phyloP scores from a whole-genome alignment of 64 coral and sea anemone species.

The Dendronephthya gigantea region DNA sequence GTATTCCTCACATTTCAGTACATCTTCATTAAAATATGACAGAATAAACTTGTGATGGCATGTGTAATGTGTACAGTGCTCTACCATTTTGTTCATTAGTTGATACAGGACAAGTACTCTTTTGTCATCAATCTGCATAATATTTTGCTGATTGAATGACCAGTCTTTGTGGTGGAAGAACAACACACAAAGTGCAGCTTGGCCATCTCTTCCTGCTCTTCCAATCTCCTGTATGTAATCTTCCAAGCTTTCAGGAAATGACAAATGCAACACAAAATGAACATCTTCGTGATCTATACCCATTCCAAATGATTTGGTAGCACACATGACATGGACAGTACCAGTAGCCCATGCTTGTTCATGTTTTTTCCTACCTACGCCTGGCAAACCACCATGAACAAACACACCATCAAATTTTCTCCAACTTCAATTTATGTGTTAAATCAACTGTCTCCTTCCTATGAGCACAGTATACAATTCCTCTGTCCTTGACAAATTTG shows the following conservation, averaged over 20 bases:
- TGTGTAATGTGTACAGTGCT: neutral
- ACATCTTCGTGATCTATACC: neutral
- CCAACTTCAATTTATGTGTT: neutral
- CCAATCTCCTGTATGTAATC: neutral
- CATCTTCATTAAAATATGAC: neutral
- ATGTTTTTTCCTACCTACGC: neutral
- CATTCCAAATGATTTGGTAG: constrained; percentile 1
- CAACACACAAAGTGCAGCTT: neutral
- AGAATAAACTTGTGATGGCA: neutral
- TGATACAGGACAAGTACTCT: neutral
- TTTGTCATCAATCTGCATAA: neutral
- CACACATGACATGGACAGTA: neutral
- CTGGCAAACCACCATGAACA: neutral
- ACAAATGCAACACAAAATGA: neutral
- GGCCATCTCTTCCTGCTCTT: neutral
- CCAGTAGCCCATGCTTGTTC: neutral
- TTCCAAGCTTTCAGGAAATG: neutral
- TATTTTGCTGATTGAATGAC: neutral
- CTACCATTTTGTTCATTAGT: neutral
- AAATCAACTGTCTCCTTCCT: neutral
- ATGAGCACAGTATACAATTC: neutral
- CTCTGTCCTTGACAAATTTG: neutral
- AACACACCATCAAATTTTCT: neutral
- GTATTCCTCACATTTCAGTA: neutral
- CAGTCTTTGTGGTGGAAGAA: neutral